Conservation (phyloP, 1,140 invertebrate genomes). For the Odontomachus brunneus region DNA sequence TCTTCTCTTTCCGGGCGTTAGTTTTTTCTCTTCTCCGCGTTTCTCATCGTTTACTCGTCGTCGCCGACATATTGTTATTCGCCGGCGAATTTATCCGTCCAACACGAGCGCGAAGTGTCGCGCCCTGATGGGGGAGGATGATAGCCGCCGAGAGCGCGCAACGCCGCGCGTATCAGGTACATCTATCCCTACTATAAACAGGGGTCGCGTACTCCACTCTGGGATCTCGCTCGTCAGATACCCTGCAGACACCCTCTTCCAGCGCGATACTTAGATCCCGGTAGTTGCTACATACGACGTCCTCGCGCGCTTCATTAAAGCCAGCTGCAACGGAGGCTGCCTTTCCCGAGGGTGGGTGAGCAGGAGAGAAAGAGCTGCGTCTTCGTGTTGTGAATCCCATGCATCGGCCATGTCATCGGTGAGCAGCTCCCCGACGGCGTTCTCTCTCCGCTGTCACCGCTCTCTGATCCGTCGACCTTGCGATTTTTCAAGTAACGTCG, state of each 20-base stretch:
- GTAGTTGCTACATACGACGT: conserved; percentile 57
- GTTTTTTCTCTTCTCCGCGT: conserved; percentile 35
- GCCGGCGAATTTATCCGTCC: conserved; percentile 43
- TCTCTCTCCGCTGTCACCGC: neutral
- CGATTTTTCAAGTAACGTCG: conserved; percentile 72
- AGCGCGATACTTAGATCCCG: conserved; percentile 53
- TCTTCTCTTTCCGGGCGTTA: conserved; percentile 36
- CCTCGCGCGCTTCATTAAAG: conserved; percentile 68
- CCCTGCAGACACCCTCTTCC: conserved; percentile 51
- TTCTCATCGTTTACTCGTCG: conserved; percentile 46
- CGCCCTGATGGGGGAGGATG: conserved; percentile 45
- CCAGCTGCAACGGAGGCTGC: conserved; percentile 35
- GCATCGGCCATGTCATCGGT: conserved; percentile 27
- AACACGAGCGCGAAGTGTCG: conserved; percentile 52
- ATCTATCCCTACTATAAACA: conserved; percentile 60
- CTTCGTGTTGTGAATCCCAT: conserved; percentile 18
- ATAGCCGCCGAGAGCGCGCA: conserved; percentile 34
- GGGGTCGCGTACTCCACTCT: conserved; percentile 51
- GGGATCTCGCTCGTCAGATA: conserved; percentile 58
- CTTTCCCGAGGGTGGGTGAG: neutral
- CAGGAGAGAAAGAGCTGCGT: neutral
- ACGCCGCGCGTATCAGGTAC: conserved; percentile 36
- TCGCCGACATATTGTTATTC: conserved; percentile 53
- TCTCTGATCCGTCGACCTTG: conserved; percentile 60
- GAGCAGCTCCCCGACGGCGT: neutral